These are phyloP conservation scores for Drosophila kuntzei DNA, from an alignment of 2,888 invertebrate species.

Conservation along the genomic window DNA sequence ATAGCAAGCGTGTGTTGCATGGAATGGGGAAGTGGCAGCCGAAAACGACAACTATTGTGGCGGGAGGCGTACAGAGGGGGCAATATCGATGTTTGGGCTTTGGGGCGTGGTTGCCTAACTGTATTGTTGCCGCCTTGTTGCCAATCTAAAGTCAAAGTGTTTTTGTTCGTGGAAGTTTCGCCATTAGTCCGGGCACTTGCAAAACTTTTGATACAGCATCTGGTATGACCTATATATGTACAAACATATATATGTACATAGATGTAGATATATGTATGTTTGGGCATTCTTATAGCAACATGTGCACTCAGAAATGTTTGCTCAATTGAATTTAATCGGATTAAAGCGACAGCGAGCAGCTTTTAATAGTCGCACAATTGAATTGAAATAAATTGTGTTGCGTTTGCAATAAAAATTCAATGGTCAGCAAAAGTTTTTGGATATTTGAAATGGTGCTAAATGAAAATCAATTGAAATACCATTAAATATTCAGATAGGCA, in stretches of 20 bases:
- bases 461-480: constrained; percentile 12
- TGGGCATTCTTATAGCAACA: constrained; percentile 6
- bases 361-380: constrained; percentile 57
- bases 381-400: constrained; percentile 55
- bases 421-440: constrained; percentile 20
- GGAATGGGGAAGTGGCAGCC: constrained; percentile 56
- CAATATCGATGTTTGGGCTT: constrained; percentile 40
- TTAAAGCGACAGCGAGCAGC: constrained; percentile 35
- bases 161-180: constrained; percentile 43
- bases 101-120: constrained; percentile 41
- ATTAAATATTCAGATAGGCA: constrained; percentile 18
- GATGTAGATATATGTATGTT: constrained; percentile 17
- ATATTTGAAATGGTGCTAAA: constrained; percentile 11
- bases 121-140: constrained; percentile 36
- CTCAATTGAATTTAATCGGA: constrained; percentile 78
- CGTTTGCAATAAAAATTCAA: constrained; percentile 25
- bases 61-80: neutral
- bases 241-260: constrained; percentile 10
- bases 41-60: neutral
- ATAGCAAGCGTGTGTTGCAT: constrained; percentile 17
- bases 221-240: constrained; percentile 56
- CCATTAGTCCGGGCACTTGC: constrained; percentile 69
- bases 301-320: constrained; percentile 47
- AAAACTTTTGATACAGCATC: constrained; percentile 52
- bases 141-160: constrained; percentile 52